A percentile compares a stretch with the other conserved stretches of the same genome.
Conservation (phyloP, 2,888 invertebrate genomes). For the Oscheius sp. region DNA sequence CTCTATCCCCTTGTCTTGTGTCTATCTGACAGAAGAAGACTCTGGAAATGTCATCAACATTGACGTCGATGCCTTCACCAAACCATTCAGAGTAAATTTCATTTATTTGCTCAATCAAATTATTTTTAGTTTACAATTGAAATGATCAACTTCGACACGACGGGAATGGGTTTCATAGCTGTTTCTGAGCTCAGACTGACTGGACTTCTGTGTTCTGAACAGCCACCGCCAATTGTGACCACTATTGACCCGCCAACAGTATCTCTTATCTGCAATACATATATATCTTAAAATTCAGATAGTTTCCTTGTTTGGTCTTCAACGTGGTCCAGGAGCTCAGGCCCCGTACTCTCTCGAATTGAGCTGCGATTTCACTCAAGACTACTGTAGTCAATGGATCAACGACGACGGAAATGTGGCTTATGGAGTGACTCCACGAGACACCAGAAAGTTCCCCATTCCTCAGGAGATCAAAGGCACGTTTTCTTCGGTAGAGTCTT, state of each 20-base stretch:
- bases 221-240: slow-evolving; percentile 55
- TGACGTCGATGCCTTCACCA: slow-evolving; percentile 67
- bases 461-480: slow-evolving; percentile 44
- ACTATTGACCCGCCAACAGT: slow-evolving; percentile 59
- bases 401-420: slow-evolving; percentile 58
- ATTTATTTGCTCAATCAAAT: neutral
- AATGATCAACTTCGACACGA: slow-evolving; percentile 68
- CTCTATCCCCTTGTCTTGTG: slow-evolving; percentile 65
- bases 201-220: slow-evolving; percentile 61
- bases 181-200: slow-evolving; percentile 52
- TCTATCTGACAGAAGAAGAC: slow-evolving; percentile 68
- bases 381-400: slow-evolving; percentile 71
- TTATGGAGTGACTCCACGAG: slow-evolving; percentile 58
- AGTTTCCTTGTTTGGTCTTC: slow-evolving; percentile 53
- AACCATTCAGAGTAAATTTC: slow-evolving; percentile 63
- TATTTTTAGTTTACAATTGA: slow-evolving; percentile 68
- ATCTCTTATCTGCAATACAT: neutral
- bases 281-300: slow-evolving; percentile 41
- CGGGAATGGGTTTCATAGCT: slow-evolving; percentile 60
- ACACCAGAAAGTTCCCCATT: slow-evolving; percentile 53
- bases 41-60: slow-evolving; percentile 66
- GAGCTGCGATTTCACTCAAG: slow-evolving; percentile 68
- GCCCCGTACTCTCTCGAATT: slow-evolving; percentile 55
- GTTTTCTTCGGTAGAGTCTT: neutral
- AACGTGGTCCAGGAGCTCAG: slow-evolving; percentile 55